A percentile compares a stretch with the other conserved stretches of the same genome.
Evolutionary conservation across 2,888 invertebrate genomes (phyloP).

Genomic region (Diarsia mendica): DNA sequence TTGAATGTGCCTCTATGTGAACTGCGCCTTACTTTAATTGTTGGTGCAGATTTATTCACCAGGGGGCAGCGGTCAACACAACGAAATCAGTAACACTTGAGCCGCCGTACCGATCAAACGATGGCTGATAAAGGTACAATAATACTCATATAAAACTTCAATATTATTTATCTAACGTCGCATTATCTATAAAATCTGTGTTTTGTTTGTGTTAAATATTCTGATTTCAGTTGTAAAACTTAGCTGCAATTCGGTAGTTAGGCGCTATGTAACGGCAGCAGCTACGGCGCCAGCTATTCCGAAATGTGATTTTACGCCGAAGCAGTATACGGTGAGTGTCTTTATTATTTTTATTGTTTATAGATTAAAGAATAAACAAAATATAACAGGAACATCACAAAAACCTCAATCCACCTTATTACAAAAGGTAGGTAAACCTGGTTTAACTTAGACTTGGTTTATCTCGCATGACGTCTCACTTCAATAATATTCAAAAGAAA

Average conservation of each 20-base stretch:
- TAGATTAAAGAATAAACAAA: too few species aligned
- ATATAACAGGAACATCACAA: too few species aligned
- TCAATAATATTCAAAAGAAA: too few species aligned
- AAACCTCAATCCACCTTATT: too few species aligned
- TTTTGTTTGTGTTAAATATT: conserved; percentile 19
- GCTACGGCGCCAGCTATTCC: conserved; percentile 63
- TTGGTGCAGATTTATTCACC: conserved; percentile 45
- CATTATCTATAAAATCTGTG: conserved; percentile 22
- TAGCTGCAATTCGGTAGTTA: conserved; percentile 55
- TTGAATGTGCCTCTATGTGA: conserved; percentile 1
- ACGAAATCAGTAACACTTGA: conserved; percentile 37
- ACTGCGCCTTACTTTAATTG: conserved; percentile 33
- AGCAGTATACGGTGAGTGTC: conserved; percentile 78
- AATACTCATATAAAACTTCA: background rate
- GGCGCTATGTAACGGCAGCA: conserved; percentile 62
- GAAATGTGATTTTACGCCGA: conserved; percentile 76
- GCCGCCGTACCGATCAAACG: conserved; percentile 30
- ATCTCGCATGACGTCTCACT: too few species aligned
- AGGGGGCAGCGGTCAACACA: conserved; percentile 32
- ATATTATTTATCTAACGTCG: conserved; percentile 1
- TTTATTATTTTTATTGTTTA: background rate
- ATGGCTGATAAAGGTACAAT: conserved; percentile 59
- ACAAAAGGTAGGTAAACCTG: too few species aligned
- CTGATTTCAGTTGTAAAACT: conserved; percentile 63
- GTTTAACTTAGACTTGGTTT: too few species aligned